A percentile compares a stretch with the other conserved stretches of the same genome.
These are phyloP conservation scores for Diadophis punctatus DNA, from an alignment of 2,113 vertebrate species.

Conservation along the genomic window DNA sequence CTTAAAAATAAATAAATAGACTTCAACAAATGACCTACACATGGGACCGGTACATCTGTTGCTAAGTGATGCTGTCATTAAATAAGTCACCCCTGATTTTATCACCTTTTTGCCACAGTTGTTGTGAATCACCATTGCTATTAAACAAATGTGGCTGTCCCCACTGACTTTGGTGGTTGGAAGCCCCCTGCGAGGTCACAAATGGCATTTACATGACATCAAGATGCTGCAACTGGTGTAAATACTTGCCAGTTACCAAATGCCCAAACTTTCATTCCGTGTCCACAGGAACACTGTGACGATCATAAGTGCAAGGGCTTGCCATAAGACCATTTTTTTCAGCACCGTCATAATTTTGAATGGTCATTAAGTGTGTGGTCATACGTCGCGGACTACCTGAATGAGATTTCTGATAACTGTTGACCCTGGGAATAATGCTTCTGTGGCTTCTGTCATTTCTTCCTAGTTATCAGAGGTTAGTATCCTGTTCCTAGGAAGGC, in stretches of 20 bases:
- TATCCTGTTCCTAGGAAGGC: not conserved
- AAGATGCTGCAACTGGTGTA: too few species aligned
- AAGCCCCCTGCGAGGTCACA: not conserved
- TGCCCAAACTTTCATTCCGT: not conserved
- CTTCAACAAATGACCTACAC: not conserved
- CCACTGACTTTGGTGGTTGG: not conserved
- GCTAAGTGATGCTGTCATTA: not conserved
- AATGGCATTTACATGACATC: not conserved
- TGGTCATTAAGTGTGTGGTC: not conserved
- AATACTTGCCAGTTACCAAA: not conserved
- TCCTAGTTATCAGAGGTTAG: constrained; percentile 8
- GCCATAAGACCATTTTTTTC: not conserved
- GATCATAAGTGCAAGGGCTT: not conserved
- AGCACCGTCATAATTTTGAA: not conserved
- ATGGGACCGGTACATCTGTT: not conserved
- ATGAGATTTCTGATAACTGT: not conserved
- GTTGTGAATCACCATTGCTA: not conserved
- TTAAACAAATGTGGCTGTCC: not conserved
- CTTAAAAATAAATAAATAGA: not conserved
- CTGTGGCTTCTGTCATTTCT: not conserved
- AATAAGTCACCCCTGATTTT: not conserved
- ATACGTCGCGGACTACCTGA: not conserved
- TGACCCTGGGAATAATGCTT: not conserved
- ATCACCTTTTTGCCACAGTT: not conserved
- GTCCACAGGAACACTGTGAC: not conserved